These are phyloP conservation scores for Tachystola acroxantha DNA, from an alignment of 2,888 invertebrate genomes.

Conservation along the genomic window DNA sequence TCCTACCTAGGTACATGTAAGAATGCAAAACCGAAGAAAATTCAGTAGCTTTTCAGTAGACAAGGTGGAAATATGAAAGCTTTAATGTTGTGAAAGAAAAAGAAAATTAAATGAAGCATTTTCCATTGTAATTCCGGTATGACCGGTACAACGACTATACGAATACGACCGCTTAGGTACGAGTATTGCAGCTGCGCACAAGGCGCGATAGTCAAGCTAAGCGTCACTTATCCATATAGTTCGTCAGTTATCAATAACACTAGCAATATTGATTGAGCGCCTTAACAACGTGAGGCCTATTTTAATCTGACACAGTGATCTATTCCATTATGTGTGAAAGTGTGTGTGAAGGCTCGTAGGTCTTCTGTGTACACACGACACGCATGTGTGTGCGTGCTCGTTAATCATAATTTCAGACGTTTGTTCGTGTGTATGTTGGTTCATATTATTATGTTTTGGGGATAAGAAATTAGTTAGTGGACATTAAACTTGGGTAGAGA, in stretches of 20 bases:
- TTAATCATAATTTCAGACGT: constrained; percentile 79
- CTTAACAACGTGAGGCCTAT: constrained; percentile 40
- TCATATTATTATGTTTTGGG: constrained; percentile 78
- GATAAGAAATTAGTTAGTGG: constrained; percentile 80
- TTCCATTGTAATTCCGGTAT: no score
- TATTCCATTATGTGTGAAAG: constrained; percentile 53
- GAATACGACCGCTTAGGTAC: no score
- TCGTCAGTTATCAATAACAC: constrained; percentile 25
- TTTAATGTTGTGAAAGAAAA: no score
- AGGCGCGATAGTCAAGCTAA: no score
- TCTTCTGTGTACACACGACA: constrained; percentile 13
- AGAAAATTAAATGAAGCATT: no score
- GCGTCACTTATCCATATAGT: not conserved
- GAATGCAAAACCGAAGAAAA: no score
- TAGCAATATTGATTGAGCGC: constrained; percentile 49
- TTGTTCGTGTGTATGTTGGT: constrained; percentile 74
- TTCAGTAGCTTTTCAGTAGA: no score
- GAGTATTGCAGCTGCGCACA: no score
- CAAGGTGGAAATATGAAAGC: no score
- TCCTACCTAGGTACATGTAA: no score
- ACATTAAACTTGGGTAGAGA: constrained; percentile 67
- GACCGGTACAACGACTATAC: no score
- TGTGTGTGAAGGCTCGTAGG: constrained; percentile 37
- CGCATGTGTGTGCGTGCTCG: constrained; percentile 65
- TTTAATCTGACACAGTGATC: constrained; percentile 59